These are phyloP conservation scores for Dromococcyx pavoninus DNA, from an alignment of 2,797 vertebrate genomes.

Conservation along the genomic window DNA sequence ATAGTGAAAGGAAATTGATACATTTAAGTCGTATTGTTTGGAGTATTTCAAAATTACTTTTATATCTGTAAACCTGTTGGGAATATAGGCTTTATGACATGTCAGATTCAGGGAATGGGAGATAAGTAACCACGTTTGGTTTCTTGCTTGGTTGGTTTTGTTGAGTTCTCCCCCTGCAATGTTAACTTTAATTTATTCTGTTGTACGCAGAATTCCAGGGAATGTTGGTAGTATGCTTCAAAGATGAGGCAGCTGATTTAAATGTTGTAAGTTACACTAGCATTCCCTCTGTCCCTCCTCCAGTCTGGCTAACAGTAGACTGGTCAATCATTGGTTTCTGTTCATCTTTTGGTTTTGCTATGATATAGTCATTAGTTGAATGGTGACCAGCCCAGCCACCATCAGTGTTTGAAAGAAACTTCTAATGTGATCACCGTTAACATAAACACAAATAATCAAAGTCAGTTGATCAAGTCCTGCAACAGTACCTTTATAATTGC, in stretches of 20 bases:
- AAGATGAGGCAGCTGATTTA: background rate
- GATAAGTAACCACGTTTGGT: background rate
- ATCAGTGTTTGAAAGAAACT: background rate
- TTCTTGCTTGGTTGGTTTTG: background rate
- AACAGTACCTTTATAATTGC: background rate
- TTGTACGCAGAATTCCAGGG: background rate
- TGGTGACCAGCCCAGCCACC: background rate
- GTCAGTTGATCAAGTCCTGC: background rate
- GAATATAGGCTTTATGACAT: background rate
- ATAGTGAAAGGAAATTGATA: background rate
- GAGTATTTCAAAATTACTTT: background rate
- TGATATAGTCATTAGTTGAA: background rate
- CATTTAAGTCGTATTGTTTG: background rate
- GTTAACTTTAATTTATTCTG: background rate
- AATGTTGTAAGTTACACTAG: background rate
- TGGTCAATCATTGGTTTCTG: background rate
- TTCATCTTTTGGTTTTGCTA: background rate
- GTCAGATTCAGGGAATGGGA: background rate
- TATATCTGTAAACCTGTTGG: background rate
- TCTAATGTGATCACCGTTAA: background rate
- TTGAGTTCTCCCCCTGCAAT: rapidly evolving
- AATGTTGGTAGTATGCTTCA: background rate
- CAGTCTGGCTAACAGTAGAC: background rate
- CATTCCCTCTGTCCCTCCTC: background rate
- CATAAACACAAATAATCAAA: background rate